phyloP scores from a whole-genome alignment of 1,140 invertebrate genomes.

The Drosophila quadrilineata region DNA sequence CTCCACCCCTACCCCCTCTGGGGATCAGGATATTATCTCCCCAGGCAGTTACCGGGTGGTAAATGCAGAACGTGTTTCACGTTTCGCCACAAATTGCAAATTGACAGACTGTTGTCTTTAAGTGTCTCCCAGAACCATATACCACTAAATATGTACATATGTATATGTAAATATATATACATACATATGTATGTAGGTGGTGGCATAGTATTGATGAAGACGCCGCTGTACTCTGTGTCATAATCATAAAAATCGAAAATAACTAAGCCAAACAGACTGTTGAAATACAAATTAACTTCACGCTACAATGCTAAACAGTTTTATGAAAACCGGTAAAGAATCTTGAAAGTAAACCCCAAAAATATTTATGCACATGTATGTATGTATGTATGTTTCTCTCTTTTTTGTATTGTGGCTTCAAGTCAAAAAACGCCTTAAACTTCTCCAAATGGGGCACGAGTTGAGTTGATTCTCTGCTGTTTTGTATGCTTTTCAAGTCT shows the following conservation, averaged over 20 bases:
- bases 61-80: constrained; percentile 36
- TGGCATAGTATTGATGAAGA: constrained; percentile 66
- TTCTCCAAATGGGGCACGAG: constrained; percentile 8
- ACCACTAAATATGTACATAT: too few species aligned
- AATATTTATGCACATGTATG: too few species aligned
- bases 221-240: constrained; percentile 30
- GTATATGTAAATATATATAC: too few species aligned
- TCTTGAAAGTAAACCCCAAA: constrained; percentile 10
- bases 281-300: constrained; percentile 49
- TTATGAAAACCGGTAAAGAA: constrained; percentile 59
- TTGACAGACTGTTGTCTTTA: constrained; percentile 31
- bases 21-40: not conserved
- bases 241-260: constrained; percentile 66
- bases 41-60: constrained; percentile 24
- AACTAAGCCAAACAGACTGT: constrained; percentile 43
- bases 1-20: too few species aligned
- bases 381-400: too few species aligned
- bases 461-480: too few species aligned
- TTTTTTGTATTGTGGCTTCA: too few species aligned
- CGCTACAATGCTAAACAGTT: constrained; percentile 70
- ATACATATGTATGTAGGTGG: too few species aligned
- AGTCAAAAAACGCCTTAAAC: constrained; percentile 2
- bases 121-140: constrained; percentile 4
- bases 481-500: not conserved
- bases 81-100: constrained; percentile 44